phyloP scores from a whole-genome alignment of 92 coral and sea anemone species.

The Hydrozoanthus gracilis region DNA sequence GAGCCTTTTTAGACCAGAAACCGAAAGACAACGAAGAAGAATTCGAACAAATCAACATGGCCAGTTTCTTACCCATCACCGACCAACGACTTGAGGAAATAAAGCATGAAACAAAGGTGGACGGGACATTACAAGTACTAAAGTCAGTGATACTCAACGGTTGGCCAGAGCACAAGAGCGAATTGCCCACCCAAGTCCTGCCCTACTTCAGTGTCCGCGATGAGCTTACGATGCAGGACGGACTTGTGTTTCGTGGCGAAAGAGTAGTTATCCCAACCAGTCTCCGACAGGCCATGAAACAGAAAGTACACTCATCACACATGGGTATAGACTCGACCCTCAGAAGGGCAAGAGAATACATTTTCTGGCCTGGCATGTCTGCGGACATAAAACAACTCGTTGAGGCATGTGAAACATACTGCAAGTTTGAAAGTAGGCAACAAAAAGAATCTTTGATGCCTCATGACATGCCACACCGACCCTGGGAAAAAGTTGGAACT shows the following conservation, averaged over 20 bases:
- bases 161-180: neutral
- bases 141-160: neutral
- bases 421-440: neutral
- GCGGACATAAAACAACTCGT: neutral
- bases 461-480: neutral
- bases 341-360: neutral
- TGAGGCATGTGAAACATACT: neutral
- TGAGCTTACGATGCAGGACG: neutral
- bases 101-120: neutral
- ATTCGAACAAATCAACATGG: conserved; percentile 1
- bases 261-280: neutral
- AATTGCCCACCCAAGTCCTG: neutral
- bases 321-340: neutral
- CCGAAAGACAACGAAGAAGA: neutral
- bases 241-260: neutral
- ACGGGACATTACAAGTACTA: neutral
- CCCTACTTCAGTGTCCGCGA: neutral
- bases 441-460: neutral
- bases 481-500: neutral
- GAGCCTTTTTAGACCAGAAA: conserved; percentile 6
- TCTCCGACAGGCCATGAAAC: neutral
- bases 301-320: neutral
- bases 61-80: neutral
- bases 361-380: neutral
- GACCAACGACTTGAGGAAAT: neutral